phyloP scores from a whole-genome alignment of 2,888 invertebrate genomes.

The Volucella bombylans region DNA sequence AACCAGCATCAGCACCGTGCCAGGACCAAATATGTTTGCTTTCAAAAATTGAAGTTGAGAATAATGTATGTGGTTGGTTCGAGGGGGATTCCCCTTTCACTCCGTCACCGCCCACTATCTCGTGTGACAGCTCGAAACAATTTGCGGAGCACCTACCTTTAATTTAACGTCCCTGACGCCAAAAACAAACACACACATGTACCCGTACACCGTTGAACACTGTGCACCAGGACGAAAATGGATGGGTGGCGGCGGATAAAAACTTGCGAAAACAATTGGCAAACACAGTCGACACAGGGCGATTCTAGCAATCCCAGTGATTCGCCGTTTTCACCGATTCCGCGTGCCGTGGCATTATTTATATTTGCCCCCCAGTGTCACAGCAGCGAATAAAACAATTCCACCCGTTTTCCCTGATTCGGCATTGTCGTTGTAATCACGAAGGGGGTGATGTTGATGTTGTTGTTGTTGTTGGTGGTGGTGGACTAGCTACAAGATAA shows the following conservation, averaged over 20 bases:
- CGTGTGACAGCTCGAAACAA: background rate
- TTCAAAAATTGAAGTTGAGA: slow-evolving; percentile 15
- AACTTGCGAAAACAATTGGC: slow-evolving; percentile 13
- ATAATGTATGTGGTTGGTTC: background rate
- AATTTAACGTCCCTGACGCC: slow-evolving; percentile 9
- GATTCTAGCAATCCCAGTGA: background rate
- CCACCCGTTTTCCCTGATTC: background rate
- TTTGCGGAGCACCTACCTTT: slow-evolving; percentile 9
- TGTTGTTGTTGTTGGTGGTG: too few relatives aligned
- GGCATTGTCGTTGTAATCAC: too few relatives aligned
- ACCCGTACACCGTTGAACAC: too few relatives aligned
- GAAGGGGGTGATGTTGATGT: too few relatives aligned
- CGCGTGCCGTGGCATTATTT: slow-evolving; percentile 34
- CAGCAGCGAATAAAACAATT: slow-evolving; percentile 11
- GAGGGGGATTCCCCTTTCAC: background rate
- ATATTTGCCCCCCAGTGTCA: slow-evolving; percentile 14
- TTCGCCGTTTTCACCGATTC: too few relatives aligned
- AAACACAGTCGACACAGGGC: slow-evolving; percentile 25
- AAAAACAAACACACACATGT: background rate
- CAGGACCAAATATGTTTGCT: slow-evolving; percentile 1
- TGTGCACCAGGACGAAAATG: too few relatives aligned
- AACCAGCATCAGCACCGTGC: too few relatives aligned
- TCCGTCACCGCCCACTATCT: too few relatives aligned
- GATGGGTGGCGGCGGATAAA: too few relatives aligned
- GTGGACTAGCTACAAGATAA: too few relatives aligned